Evolutionary conservation across 2,113 vertebrate genomes (phyloP), one percentile per base, ranked within the genome.

Genomic region (Cyprinodon brontotheroides): DNA sequence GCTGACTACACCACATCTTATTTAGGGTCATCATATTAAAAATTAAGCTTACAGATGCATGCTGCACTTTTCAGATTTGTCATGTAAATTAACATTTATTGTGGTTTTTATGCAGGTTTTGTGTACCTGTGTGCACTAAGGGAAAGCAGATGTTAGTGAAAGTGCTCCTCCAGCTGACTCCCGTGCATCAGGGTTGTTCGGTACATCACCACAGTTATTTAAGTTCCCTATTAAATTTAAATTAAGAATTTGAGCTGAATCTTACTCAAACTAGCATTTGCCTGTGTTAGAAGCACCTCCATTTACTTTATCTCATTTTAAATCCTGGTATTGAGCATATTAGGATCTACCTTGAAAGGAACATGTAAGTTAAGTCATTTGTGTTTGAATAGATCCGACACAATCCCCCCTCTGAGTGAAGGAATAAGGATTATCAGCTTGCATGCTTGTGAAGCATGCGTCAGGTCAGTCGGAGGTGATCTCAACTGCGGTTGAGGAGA

Each of bases 401-500:
- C 76, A 40, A 11, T 4, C 29, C 57, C 29, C n/a, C 17, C 22
- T n/a, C 43, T 4, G 36, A 70, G 77, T 67, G 1, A 57, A 59
- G 77, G 62, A 61, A 53, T 69, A n/a, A 57, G 72, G 15, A 40
- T 47, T 79, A 86, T 81, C 85, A 87, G 86, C 87, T 80, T 89
- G 87, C 68, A 70, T 83, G 61, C 72, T 29, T 80, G 68, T 73
- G 78, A 78, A 76, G 89, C 81, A 71, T 38, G 75, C 72, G 62
- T 78, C 53, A 41, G 79, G 74, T 71, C 59, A 78, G 70, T 71
- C 53, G 80, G 81, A 83, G 74, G 71, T 36, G 13, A 90, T 89
- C 88, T 93, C 93, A 90, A 90, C 87, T 11, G 91, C 88, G 92
- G 94, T 80, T n/a, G 84, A 66, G 76, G 86, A 84, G 80, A 80